These are phyloP conservation scores for Corythaixoides concolor DNA, from an alignment of 2,113 vertebrate genomes.

Conservation along the genomic window DNA sequence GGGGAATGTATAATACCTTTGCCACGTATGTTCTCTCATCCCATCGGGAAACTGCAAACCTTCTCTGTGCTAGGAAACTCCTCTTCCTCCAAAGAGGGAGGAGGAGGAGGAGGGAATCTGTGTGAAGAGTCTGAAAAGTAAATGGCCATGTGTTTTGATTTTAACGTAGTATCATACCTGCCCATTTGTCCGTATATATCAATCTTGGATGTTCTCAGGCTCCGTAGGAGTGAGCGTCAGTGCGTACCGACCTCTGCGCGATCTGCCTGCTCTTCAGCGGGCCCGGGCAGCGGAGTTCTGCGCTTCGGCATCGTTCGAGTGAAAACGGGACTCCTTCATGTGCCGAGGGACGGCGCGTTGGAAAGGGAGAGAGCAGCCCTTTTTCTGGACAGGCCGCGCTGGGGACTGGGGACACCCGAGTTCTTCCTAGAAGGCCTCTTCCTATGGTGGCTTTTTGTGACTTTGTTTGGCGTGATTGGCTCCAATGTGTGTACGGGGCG, in stretches of 20 bases:
- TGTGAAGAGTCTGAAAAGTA: conserved; percentile 51
- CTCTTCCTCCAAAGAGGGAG: neutral
- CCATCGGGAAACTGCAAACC: conserved; percentile 6
- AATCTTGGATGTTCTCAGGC: neutral
- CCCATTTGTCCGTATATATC: conserved; percentile 25
- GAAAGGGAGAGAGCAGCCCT: neutral
- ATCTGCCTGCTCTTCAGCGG: neutral
- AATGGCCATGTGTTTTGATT: conserved; percentile 60
- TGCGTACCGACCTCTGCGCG: rapidly evolving
- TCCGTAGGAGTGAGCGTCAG: neutral
- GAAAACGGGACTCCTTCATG: neutral
- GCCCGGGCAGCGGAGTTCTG: neutral
- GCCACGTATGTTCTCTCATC: conserved; percentile 38
- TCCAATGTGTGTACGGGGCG: neutral
- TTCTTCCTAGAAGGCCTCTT: neutral
- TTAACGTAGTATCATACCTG: conserved; percentile 3
- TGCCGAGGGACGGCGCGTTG: neutral
- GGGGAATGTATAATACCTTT: conserved; percentile 15
- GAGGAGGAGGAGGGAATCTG: neutral
- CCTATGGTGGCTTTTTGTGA: neutral
- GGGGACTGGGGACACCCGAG: neutral
- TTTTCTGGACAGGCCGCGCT: neutral
- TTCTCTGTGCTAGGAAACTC: conserved; percentile 1
- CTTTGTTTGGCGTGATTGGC: conserved; percentile 33
- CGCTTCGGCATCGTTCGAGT: neutral